Evolutionary conservation across 1,140 invertebrate species (phyloP).

Genomic region (Catajapyx aquilonaris): DNA sequence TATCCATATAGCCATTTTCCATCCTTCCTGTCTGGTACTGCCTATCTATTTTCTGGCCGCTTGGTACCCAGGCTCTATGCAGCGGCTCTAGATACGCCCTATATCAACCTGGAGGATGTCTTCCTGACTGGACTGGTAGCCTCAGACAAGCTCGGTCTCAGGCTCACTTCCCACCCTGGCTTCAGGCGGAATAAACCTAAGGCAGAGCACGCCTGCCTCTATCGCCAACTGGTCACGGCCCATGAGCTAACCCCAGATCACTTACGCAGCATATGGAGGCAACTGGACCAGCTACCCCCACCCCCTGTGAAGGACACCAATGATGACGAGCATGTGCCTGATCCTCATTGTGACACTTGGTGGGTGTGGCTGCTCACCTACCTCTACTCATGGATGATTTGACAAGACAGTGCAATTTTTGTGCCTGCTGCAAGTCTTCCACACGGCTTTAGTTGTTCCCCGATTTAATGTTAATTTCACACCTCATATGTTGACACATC

Average conservation of each 20-base stretch:
- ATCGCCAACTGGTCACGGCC: background rate
- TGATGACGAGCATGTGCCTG: too few species aligned
- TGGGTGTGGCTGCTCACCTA: too few species aligned
- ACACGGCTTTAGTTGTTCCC: too few species aligned
- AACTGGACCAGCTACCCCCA: background rate
- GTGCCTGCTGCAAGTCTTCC: too few species aligned
- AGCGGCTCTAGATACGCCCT: background rate
- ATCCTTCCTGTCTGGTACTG: conserved; percentile 1
- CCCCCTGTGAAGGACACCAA: too few species aligned
- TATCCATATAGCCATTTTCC: background rate
- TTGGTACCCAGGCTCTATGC: background rate
- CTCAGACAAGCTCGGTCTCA: background rate
- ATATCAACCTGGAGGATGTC: conserved; percentile 2
- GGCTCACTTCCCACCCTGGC: background rate
- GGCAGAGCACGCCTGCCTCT: background rate
- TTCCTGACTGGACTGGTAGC: conserved; percentile 1
- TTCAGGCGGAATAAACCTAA: background rate
- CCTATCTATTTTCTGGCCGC: background rate
- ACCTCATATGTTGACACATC: too few species aligned
- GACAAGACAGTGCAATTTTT: too few species aligned
- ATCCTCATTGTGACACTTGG: too few species aligned
- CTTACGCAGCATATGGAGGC: background rate
- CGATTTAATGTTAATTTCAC: too few species aligned
- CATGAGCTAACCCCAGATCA: background rate
- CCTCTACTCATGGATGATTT: too few species aligned